A percentile compares a stretch with the other conserved stretches of the same genome.
Evolutionary conservation across 2,888 invertebrate species (phyloP).

Genomic region (Bombylius discolor): DNA sequence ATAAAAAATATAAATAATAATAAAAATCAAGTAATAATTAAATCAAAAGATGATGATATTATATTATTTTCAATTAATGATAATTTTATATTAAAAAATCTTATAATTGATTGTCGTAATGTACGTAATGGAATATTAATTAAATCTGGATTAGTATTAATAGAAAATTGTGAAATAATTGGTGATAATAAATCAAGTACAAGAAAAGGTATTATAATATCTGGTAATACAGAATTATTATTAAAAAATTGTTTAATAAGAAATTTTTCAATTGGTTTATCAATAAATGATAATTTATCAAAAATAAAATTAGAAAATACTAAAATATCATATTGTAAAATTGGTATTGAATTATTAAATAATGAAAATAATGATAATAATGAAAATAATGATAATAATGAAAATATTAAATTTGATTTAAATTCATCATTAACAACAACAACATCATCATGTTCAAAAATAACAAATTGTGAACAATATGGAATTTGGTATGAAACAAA

Average conservation of each 20-base stretch:
- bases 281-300: slow-evolving; percentile 32
- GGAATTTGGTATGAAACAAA: slow-evolving; percentile 40
- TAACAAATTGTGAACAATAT: slow-evolving; percentile 38
- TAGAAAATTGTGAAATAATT: slow-evolving; percentile 41
- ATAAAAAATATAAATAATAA: not conserved
- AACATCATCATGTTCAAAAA: slow-evolving; percentile 21
- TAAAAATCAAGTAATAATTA: slow-evolving; percentile 24
- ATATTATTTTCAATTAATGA: slow-evolving; percentile 43
- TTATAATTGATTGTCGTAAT: slow-evolving; percentile 41
- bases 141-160: slow-evolving; percentile 37
- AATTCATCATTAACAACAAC: not conserved
- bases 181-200: slow-evolving; percentile 40
- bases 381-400: slow-evolving; percentile 30
- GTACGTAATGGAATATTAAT: slow-evolving; percentile 41
- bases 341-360: slow-evolving; percentile 22
- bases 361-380: slow-evolving; percentile 30
- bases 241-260: slow-evolving; percentile 39
- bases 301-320: slow-evolving; percentile 25
- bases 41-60: slow-evolving; percentile 39
- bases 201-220: slow-evolving; percentile 42
- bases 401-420: slow-evolving; percentile 37
- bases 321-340: slow-evolving; percentile 26
- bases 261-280: slow-evolving; percentile 42
- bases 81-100: slow-evolving; percentile 39
- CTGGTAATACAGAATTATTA: slow-evolving; percentile 30